Evolutionary conservation across 2,113 vertebrate species (phyloP).

Genomic region (Phainopepla nitens): DNA sequence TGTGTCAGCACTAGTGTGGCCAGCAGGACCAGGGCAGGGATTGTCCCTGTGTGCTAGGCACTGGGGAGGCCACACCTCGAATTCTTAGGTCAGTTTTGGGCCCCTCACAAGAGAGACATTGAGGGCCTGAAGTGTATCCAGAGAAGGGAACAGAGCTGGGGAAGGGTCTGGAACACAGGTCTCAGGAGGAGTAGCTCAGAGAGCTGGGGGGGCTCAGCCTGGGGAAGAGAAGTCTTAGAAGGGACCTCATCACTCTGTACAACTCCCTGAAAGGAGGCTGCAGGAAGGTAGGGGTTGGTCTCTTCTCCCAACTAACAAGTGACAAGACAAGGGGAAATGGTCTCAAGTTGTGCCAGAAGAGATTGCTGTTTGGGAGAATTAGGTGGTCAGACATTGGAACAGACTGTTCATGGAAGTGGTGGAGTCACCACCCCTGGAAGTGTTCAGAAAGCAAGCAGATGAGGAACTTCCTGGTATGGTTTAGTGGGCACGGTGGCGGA

Average conservation of each 20-base stretch:
- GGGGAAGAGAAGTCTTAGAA: not conserved
- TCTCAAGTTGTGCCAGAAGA: not conserved
- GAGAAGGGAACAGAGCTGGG: not conserved
- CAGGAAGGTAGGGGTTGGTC: too few relatives aligned
- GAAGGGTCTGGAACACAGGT: not conserved
- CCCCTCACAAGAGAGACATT: not conserved
- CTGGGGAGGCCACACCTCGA: not conserved
- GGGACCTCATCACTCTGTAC: not conserved
- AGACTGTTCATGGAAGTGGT: not conserved
- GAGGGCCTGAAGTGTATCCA: not conserved
- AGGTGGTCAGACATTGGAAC: not conserved
- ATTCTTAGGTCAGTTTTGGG: not conserved
- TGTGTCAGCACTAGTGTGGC: fast-evolving
- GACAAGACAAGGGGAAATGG: not conserved
- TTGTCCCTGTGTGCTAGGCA: not conserved
- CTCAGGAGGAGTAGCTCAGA: not conserved
- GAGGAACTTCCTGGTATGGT: fast-evolving
- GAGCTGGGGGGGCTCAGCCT: not conserved
- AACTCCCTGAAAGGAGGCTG: too few relatives aligned
- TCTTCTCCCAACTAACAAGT: not conserved
- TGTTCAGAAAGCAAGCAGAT: not conserved
- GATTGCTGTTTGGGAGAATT: not conserved
- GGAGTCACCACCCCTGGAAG: not conserved
- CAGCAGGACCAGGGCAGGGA: not conserved
- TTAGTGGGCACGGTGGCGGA: not conserved